Base-by-base conservation (phyloP, 2,888 invertebrate genomes). In the Onchidella celtica region DNA sequence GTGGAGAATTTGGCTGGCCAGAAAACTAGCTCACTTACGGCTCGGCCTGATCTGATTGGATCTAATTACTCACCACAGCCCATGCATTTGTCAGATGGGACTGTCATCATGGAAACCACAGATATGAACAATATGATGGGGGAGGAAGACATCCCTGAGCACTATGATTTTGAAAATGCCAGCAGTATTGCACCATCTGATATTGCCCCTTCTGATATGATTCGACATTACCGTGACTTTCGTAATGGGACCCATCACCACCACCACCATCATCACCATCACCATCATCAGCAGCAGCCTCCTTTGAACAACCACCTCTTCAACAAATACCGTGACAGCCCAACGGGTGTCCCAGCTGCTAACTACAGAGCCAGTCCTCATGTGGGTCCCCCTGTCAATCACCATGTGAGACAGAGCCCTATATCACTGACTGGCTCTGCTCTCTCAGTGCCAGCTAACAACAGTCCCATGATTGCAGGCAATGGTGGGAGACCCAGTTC, bases 101-200 rank as follows among this genome's bases (percentile, higher is more conserved):
- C 91, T 69, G 89, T 91, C 73, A 90, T 91, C 66, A 88, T 92
- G 78, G 92, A 91, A 72, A 89, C 89, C 81, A 90, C 89, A 79
- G 90, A 89, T 74, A 70, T 74, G 24, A 74, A 63, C 29, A 63
- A 73, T 24, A 36, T 82, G 72, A n/a, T 79, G 40, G 81, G 77
- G 9, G 89, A 90, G 74, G 90, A 89, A 63, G 90, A 91, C 70
- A 90, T 90, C 40, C 91, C 91, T 3, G 92, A 91, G 81, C 90
- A 89, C 79, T 99, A 99, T 92, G 98, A 99, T 92, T 94, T 99
- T 84, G 99, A 99, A 94, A 98, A 98, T 93, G 98, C 98, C 0
- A 98, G 98, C 93, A 98, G 98, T 0, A 98, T 99, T 87, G 99
- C 99, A 0, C 98, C 99, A 0, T 98, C 98, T 1, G 99, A 99